Conservation (phyloP, 2,888 invertebrate species). For the Neoaliturus tenellus region DNA sequence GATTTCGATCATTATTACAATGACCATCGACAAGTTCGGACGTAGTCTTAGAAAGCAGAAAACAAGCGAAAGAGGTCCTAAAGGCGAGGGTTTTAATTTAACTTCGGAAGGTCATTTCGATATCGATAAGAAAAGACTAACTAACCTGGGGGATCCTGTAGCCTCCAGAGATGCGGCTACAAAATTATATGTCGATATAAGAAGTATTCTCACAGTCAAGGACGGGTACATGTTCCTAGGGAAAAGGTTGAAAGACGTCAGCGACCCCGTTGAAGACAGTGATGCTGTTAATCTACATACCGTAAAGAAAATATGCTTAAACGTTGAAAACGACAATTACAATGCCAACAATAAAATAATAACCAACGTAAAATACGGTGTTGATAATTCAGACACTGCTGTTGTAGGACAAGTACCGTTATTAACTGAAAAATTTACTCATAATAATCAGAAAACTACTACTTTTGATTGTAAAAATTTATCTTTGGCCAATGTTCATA, state of each 20-base stretch:
- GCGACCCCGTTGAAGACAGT: background rate
- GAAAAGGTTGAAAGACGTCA: background rate
- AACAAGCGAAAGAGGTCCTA: background rate
- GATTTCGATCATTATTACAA: background rate
- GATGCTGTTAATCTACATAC: background rate
- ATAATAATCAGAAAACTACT: too few species aligned
- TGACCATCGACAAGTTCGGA: slow-evolving; percentile 51
- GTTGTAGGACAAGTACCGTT: too few species aligned
- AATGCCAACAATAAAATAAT: background rate
- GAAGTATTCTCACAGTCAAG: too few species aligned
- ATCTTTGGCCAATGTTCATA: too few species aligned
- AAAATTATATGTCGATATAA: too few species aligned
- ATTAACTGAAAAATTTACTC: too few species aligned
- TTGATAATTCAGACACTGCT: too few species aligned
- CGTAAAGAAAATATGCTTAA: background rate
- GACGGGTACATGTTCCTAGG: too few species aligned
- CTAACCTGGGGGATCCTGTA: slow-evolving; percentile 8
- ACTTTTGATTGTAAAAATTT: too few species aligned
- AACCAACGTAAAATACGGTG: too few species aligned
- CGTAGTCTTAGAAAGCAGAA: background rate
- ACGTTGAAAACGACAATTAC: background rate
- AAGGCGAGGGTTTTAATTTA: slow-evolving; percentile 37
- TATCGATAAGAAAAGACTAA: slow-evolving; percentile 2
- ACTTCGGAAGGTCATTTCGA: slow-evolving; percentile 28
- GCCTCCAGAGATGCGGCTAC: background rate